These are phyloP conservation scores for Peromyscus nudipes DNA, from an alignment of 2,797 vertebrate genomes.

Conservation along the genomic window DNA sequence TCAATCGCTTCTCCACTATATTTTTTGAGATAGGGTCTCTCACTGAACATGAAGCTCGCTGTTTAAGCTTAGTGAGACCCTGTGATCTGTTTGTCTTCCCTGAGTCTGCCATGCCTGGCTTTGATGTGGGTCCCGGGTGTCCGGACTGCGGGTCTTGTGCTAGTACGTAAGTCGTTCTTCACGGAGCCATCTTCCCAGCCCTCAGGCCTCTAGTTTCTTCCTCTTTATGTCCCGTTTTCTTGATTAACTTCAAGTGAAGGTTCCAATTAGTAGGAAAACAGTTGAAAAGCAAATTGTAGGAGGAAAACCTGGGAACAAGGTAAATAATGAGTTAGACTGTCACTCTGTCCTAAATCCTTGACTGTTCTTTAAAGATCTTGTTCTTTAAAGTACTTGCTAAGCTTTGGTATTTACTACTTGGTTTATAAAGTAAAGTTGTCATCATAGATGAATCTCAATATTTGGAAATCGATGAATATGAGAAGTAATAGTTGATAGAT, in stretches of 20 bases:
- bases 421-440: conserved; percentile 48
- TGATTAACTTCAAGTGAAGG: conserved; percentile 29
- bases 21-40: background rate
- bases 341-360: background rate
- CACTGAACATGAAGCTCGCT: background rate
- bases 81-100: background rate
- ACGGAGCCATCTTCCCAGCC: background rate
- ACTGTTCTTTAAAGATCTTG: conserved; percentile 35
- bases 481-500: conserved; percentile 47
- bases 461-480: conserved; percentile 49
- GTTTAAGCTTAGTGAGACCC: background rate
- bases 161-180: no score
- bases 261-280: background rate
- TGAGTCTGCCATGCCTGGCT: background rate
- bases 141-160: background rate
- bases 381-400: background rate
- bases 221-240: conserved; percentile 18
- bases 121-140: background rate
- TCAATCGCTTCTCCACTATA: background rate
- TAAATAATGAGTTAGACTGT: background rate
- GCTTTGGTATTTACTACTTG: background rate
- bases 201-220: background rate
- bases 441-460: conserved; percentile 13
- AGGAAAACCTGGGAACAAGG: conserved; percentile 10
- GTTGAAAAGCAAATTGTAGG: conserved; percentile 32